Evolutionary conservation across 2,888 invertebrate genomes (phyloP), one percentile per base, ranked within the genome.

Genomic region (Phragmatobia fuliginosa): DNA sequence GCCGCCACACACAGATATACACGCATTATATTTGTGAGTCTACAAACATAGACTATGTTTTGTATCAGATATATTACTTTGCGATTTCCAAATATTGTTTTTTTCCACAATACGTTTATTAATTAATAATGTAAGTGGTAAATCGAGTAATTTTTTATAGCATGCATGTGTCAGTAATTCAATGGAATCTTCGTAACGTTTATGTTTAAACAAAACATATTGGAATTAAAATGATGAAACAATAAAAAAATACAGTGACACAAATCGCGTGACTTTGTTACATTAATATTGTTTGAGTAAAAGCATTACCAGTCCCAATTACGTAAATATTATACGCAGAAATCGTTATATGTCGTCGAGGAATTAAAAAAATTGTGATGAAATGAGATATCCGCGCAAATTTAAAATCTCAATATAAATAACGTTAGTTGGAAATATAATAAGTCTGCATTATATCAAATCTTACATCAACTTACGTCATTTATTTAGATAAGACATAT

Each of bases 241-340:
- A 68, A 73, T 45, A 70, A 67, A 73, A 33, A 70, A 67, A 73
- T 59, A 66, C 18, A 62, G 62, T 63, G 38, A 28, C 41, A 62
- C 59, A 60, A 58, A 45, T 81, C 33, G 81, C 79, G 74, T 80
- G 79, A 49, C 66, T 5, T 2, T 10, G 56, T 58, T 31, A 41
- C 68, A 78, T 80, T 67, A 67, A 62, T 74, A 64, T 70, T 69
- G 73, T 77, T 72, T 68, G 61, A 66, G 28, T 66, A 69, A 60
- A 75, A 41, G 64, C 63, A 36, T 58, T 56, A 70, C 28, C 58
- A 70, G 63, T 21, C 38, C 49, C 66, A 80, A 80, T 80, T 80
- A 76, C 67, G 62, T 62, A 41, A n/a, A 66, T 73, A 72, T 74
- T 67, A 73, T 70, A 76, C 70, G 45, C 32, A 62, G 41, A 67